These are phyloP conservation scores for human DNA, from an alignment of 2,113 vertebrate genomes.

Conservation along the genomic window GRCh38 chr5:176798501-176799000, in stretches of 20 bases:
- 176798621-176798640: background rate
- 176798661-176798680: background rate
- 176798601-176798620: background rate
- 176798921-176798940: conserved; percentile 62
- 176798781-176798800: background rate
- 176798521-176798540: no score
- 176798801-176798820: background rate
- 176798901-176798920: conserved; percentile 81
- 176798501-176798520: rapidly evolving
- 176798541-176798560: background rate
- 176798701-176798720: background rate
- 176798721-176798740: background rate
- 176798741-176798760: background rate
- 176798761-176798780: background rate
- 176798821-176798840: background rate
- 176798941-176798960: conserved; percentile 61
- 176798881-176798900: conserved; percentile 79
- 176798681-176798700: background rate
- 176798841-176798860: conserved; percentile 75
- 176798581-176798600: background rate
- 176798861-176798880: conserved; percentile 77
- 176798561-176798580: background rate
- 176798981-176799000: background rate
- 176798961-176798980: conserved; percentile 56
- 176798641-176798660: background rate